Evolutionary conservation across 2,888 invertebrate genomes (phyloP), one percentile per base, ranked within the genome.

Genomic region (Pristionchus japonicus): DNA sequence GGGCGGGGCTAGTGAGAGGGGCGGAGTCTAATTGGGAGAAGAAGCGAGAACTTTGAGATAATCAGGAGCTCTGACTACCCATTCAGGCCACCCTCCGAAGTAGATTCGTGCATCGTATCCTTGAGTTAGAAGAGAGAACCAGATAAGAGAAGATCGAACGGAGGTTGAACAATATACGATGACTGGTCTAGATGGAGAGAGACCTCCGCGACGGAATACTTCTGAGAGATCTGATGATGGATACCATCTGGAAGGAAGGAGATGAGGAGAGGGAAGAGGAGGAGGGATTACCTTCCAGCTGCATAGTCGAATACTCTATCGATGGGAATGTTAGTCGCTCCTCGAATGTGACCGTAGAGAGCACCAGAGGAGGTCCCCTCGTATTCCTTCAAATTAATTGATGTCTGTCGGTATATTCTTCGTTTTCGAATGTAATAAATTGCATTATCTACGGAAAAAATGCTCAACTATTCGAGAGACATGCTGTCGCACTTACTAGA

Each of bases 21-120:
- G 70, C 37, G 34, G 37, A 17, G 20, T 74, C 84, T 61, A 84
- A 84, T 61, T 61, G 40, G 84, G 61, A 61, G 84, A 61, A 37
- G 84, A 43, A 23, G 84, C 80, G 52, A 93, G 91, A n/a, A 93
- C 91, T 90, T 93, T 94, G 40, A 94, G 89, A 64, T 91, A 90
- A 88, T 94, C 94, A 7, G 94, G 94, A 7, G 94, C 93, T 43
- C 94, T 89, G 13, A 94, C 92, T 11, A 93, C 91, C 92, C 93
- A 94, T 88, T 94, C 94, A 2, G 94, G 93, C 94, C 94, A 94
- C 3, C 92, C 92, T 49, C 93, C 93, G 84, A 94, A 94, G 87
- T 94, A 94, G 27, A 94, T 90, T 70, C 91, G 89, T 15, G 93
- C 91, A 27, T 90, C 88, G 89, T 90, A 93, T 34, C 91, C 91